Base-by-base conservation (phyloP, 2,113 vertebrate species). In the Gnathonemus longibarbis region DNA sequence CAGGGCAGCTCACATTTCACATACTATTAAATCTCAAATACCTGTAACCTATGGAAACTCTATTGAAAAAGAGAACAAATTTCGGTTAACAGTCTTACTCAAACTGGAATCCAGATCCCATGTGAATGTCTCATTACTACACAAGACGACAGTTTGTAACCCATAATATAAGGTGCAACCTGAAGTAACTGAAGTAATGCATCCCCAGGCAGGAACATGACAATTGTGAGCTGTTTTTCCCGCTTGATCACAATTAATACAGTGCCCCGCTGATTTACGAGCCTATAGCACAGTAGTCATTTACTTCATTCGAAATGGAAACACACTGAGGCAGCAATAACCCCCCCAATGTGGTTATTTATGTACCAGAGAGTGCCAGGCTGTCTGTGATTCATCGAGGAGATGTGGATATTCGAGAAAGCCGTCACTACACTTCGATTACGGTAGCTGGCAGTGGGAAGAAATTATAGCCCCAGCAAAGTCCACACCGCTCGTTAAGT, bases 331-430 rank as follows among this genome's bases (percentile, higher is more conserved):
- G 52, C 52, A 85, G 77, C 89, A 87, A 88, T 84, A 91, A 56
- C 48, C 31, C 52, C 39, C 91, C 24, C 56, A 56, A 91, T n/a
- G 10, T 88, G 89, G 49, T 91, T 53, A 90, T 93, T 91, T 93
- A 94, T 93, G 92, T 92, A 91, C 92, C 62, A 85, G 90, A 91
- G 83, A 17, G 91, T 92, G 93, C 92, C 92, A 39, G 62, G 86
- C 50, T 91, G 6, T 35, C 90, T 90, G 80, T 90, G 46, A 91
- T 87, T 90, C 91, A 93, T 89, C 87, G 91, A 89, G 88, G 91
- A 42, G 86, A 9, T 88, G 74, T 45, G 66, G 83, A 90, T 42
- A 84, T 46, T 46, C 9, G 45, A 48, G 45, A n/a, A 48, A 84
- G 39, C 83, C 42, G 90, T 74, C 89, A 91, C 52, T 88, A 52